A percentile compares a stretch with the other conserved stretches of the same genome.
phyloP scores from a whole-genome alignment of 2,113 vertebrate species.

The Cebus imitator region DNA sequence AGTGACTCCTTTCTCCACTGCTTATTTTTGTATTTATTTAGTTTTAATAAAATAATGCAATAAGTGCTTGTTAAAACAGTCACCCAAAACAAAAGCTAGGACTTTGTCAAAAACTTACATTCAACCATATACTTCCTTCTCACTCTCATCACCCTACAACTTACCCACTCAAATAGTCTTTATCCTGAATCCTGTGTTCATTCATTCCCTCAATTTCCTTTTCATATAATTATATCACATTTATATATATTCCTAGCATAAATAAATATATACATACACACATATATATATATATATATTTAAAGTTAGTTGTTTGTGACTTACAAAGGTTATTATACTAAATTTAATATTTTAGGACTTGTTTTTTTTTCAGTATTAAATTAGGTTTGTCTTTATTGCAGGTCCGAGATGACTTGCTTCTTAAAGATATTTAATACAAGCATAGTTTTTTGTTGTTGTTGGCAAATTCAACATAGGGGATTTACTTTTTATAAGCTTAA shows the following conservation, averaged over 20 bases:
- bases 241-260: not conserved
- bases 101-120: not conserved
- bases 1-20: too few relatives aligned
- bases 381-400: not conserved
- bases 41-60: not conserved
- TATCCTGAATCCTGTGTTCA: not conserved
- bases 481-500: slow-evolving; percentile 29
- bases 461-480: not conserved
- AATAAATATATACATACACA: too few relatives aligned
- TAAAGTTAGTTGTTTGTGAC: not conserved
- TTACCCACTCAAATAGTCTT: not conserved
- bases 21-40: not conserved
- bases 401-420: not conserved
- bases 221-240: not conserved
- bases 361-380: slow-evolving; percentile 30
- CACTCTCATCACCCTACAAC: not conserved
- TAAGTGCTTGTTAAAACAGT: not conserved
- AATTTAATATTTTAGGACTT: not conserved
- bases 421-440: not conserved
- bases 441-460: not conserved
- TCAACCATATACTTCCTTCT: not conserved
- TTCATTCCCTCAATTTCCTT: not conserved
- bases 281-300: not conserved
- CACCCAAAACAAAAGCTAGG: slow-evolving; percentile 1
- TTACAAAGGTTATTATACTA: not conserved